A percentile compares a stretch with the other conserved stretches of the same genome.
Conservation (phyloP, 35 echinoderm and acorn worm species). For the Strongylocentrotus purpuratus region DNA sequence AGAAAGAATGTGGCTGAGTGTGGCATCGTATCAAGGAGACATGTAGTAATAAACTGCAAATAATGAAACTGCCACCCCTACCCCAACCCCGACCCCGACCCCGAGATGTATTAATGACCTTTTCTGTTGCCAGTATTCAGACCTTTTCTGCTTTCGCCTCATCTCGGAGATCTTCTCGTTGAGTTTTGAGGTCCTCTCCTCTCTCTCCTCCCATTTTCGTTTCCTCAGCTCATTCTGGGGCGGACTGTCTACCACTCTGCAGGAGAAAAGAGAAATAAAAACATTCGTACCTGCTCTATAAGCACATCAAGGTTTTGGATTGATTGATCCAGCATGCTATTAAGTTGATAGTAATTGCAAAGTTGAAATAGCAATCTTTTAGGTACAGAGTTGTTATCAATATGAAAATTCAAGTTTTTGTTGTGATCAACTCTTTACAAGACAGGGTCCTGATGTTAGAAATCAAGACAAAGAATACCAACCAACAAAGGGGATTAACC, state of each 20-base stretch:
- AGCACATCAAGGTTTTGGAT: no score
- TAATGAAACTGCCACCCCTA: slow-evolving; percentile 53
- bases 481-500: no score
- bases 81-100: slow-evolving; percentile 65
- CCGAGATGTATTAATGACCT: slow-evolving; percentile 74
- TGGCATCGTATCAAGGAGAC: background rate
- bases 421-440: no score
- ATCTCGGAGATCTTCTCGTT: slow-evolving; percentile 70
- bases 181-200: slow-evolving; percentile 63
- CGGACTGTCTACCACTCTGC: slow-evolving; percentile 32
- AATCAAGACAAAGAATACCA: no score
- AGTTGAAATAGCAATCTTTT: no score
- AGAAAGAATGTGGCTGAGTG: background rate
- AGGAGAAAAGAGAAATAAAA: background rate
- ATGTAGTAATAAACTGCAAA: slow-evolving; percentile 17
- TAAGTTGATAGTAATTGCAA: no score
- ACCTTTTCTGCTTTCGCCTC: slow-evolving; percentile 64
- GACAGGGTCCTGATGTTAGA: no score
- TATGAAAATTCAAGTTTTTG: no score
- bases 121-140: slow-evolving; percentile 62
- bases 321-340: no score
- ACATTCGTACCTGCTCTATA: no score
- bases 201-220: slow-evolving; percentile 56
- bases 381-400: no score
- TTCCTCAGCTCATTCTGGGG: slow-evolving; percentile 47